Conservation (phyloP, 2,888 invertebrate species). For the Nematopogon swammerdamellus region DNA sequence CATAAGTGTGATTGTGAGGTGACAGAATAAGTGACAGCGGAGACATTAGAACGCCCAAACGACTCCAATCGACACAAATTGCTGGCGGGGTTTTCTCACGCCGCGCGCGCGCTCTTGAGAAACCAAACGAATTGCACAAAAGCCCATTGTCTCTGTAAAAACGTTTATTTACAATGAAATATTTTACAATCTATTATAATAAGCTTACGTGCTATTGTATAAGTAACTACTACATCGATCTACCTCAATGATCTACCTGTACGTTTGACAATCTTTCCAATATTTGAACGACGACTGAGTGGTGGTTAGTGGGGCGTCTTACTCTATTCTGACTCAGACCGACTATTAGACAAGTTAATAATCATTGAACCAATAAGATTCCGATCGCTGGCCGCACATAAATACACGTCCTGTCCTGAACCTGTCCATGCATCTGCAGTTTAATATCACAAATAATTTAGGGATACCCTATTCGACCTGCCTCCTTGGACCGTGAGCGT, state of each 20-base stretch:
- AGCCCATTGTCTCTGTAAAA: conserved; percentile 21
- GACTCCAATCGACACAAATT: not conserved
- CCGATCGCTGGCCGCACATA: too few species aligned
- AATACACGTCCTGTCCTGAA: too few species aligned
- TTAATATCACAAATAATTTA: too few species aligned
- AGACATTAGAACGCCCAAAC: not conserved
- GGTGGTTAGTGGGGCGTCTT: not conserved
- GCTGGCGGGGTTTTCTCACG: not conserved
- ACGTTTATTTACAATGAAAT: conserved; percentile 53
- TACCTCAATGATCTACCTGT: too few species aligned
- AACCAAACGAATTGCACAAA: not conserved
- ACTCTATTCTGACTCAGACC: not conserved
- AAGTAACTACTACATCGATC: too few species aligned
- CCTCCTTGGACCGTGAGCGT: too few species aligned
- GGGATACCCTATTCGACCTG: too few species aligned
- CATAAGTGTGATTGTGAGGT: not conserved
- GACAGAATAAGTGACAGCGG: not conserved
- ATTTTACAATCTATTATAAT: conserved; percentile 44
- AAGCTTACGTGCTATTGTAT: conserved; percentile 34
- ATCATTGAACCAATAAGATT: not conserved
- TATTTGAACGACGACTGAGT: too few species aligned
- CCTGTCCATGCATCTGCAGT: too few species aligned
- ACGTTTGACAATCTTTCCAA: too few species aligned
- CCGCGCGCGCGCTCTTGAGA: not conserved
- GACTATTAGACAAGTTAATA: not conserved